Evolutionary conservation across 2,888 invertebrate genomes (phyloP), one percentile per base, ranked within the genome.

Genomic region (Brachynemurus nebulosus): DNA sequence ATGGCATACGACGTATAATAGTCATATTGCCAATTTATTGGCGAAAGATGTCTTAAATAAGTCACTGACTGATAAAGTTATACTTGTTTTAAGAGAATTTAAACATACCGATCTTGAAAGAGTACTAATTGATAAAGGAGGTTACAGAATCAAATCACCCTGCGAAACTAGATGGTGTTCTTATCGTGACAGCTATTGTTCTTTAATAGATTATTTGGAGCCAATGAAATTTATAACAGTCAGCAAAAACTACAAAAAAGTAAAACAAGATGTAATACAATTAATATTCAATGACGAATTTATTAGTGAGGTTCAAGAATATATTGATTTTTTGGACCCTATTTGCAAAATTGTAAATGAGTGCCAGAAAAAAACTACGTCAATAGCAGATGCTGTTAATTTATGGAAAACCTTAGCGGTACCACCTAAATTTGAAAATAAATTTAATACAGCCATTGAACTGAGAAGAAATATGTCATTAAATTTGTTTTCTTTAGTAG

Each of bases 11-110:
- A 52, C 49, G 16, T 55, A 53, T 27, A 48, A 45, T 35, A 50
- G 49, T 19, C 53, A 55, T 40, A 54, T 46, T 27, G 54, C 44
- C 4, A 52, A 53, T 48, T 48, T 52, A 39, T 43, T 53, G n/a
- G 50, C 51, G 4, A 53, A 52, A 46, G 44, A 48, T 12, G 37
- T 53, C n/a, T 45, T 53, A 7, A 23, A 46, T 20, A 30, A 45
- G 25, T 12, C 40, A 25, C 16, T 43, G 20, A 38, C 19, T 27
- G 41, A 42, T 19, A 34, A 48, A 27, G 40, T 43, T 2, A 33
- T 14, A 19, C 17, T 21, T 11, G n/a, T 50, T 39, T 35, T 39
- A 43, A 42, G 50, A 33, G 43, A 43, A 46, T 45, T 51, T 48
- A 40, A 51, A 45, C 33, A 42, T 25, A 16, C 50, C 14, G 40